These are phyloP conservation scores for Rotaria macrura DNA, from an alignment of 2,888 invertebrate species.

Conservation along the genomic window DNA sequence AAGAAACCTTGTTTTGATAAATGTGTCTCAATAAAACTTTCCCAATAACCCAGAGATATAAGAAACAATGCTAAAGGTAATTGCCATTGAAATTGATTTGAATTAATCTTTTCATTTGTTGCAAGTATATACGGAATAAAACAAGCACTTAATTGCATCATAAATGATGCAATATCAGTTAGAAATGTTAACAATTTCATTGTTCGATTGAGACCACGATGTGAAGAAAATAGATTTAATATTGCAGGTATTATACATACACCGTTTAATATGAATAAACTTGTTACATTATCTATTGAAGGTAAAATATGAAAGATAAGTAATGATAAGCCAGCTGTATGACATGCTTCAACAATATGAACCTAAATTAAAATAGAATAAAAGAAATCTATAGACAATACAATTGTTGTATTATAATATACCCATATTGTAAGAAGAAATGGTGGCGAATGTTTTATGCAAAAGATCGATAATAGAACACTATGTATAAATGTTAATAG, in stretches of 20 bases:
- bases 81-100: not conserved
- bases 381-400: not conserved
- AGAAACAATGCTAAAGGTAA: conserved; percentile 20
- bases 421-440: not conserved
- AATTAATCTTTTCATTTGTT: not conserved
- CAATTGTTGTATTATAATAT: not conserved
- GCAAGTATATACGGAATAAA: not conserved
- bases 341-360: conserved; percentile 24
- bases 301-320: conserved; percentile 29
- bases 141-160: conserved; percentile 20
- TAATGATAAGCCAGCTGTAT: conserved; percentile 25
- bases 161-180: conserved; percentile 20
- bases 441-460: conserved; percentile 19
- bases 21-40: conserved; percentile 25
- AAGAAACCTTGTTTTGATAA: conserved; percentile 19
- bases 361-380: not conserved
- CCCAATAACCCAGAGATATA: conserved; percentile 32
- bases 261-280: conserved; percentile 29
- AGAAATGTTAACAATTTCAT: conserved; percentile 21
- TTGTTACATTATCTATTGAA: conserved; percentile 26
- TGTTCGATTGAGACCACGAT: conserved; percentile 26
- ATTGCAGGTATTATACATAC: conserved; percentile 29
- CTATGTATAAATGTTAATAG: conserved; percentile 26
- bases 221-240: conserved; percentile 29
- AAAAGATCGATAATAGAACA: conserved; percentile 16